Evolutionary conservation across 2,797 vertebrate species (phyloP).

Genomic region (Hypotaenidia okinawae): DNA sequence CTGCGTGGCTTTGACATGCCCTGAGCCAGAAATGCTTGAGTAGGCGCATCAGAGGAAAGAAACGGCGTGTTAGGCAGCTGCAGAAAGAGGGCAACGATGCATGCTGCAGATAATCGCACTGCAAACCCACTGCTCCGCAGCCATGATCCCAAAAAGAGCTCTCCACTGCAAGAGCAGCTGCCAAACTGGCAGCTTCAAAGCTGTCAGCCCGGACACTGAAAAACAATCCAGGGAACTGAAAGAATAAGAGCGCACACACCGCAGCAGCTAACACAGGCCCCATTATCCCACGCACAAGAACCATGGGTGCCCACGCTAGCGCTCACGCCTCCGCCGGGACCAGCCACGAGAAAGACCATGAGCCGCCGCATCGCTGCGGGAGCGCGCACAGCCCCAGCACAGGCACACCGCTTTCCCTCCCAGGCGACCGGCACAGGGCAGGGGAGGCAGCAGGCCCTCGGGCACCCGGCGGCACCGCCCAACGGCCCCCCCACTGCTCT

Average conservation of each 20-base stretch:
- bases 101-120: rapidly evolving
- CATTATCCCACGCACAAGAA: rapidly evolving
- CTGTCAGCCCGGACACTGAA: background rate
- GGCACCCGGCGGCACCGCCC: background rate
- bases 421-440: rapidly evolving
- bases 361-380: background rate
- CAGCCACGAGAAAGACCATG: background rate
- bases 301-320: background rate
- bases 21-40: rapidly evolving
- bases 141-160: rapidly evolving
- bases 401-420: background rate
- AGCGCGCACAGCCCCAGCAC: rapidly evolving
- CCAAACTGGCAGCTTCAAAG: background rate
- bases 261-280: background rate
- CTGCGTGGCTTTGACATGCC: background rate
- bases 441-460: background rate
- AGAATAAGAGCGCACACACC: rapidly evolving
- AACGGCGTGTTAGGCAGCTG: rapidly evolving
- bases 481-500: background rate
- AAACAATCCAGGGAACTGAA: rapidly evolving
- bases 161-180: background rate
- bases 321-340: background rate
- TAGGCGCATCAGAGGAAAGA: background rate
- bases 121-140: background rate
- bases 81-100: rapidly evolving